Conservation (phyloP, 2,113 vertebrate genomes). For the Panthera leo region DNA sequence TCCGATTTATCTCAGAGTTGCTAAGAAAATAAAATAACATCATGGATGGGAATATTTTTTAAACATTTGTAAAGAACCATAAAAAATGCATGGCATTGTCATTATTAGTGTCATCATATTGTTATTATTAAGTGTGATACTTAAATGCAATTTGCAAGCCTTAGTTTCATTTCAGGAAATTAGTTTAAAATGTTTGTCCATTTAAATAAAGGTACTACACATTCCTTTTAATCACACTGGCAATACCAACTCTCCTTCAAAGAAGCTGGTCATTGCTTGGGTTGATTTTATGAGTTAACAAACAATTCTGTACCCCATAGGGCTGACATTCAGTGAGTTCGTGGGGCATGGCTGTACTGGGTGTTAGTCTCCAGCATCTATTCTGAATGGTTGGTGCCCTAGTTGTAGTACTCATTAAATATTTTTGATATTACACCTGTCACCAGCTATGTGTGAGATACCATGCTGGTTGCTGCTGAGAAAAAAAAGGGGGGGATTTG, state of each 20-base stretch:
- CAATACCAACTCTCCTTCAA: background rate
- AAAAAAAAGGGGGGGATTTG: background rate
- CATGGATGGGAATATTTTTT: background rate
- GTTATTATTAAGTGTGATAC: background rate
- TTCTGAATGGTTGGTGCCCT: background rate
- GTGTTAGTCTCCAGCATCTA: background rate
- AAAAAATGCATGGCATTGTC: constrained; percentile 1
- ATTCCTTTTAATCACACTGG: background rate
- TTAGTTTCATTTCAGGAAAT: background rate
- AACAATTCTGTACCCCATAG: background rate
- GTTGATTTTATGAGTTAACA: background rate
- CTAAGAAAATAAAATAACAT: constrained; percentile 17
- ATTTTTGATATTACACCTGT: background rate
- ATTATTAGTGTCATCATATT: background rate
- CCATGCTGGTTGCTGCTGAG: background rate
- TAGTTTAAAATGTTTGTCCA: background rate
- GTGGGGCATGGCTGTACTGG: background rate
- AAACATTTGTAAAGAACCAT: background rate
- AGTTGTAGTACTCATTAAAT: background rate
- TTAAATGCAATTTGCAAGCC: background rate
- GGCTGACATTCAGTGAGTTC: background rate
- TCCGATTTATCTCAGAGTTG: background rate
- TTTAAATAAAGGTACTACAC: constrained; percentile 2
- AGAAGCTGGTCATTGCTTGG: background rate
- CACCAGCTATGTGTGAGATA: background rate